Evolutionary conservation across 53 echinoderm and acorn worm genomes (phyloP).

Genomic region (Crossaster papposus): DNA sequence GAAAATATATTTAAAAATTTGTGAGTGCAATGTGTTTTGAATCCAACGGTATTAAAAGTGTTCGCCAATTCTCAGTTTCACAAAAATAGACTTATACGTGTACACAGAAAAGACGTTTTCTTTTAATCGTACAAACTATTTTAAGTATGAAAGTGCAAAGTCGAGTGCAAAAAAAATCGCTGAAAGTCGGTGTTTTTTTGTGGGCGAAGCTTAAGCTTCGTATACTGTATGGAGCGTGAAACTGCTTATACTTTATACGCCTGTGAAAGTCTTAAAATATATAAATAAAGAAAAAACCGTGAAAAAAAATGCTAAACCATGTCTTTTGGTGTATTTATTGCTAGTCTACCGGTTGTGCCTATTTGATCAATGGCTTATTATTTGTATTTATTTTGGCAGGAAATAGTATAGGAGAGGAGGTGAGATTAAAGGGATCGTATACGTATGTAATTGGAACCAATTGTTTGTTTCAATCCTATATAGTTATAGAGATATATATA

Average conservation of each 20-base stretch:
- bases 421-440: no score
- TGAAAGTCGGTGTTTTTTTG: constrained; percentile 49
- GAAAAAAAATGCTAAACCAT: constrained; percentile 40
- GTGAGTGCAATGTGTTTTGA: constrained; percentile 5
- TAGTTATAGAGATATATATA: no score
- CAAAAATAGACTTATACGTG: neutral
- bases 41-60: neutral
- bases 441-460: no score
- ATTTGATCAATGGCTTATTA: neutral
- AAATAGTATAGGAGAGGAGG: no score
- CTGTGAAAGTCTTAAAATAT: constrained; percentile 63
- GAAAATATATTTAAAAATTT: constrained; percentile 3
- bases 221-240: constrained; percentile 38
- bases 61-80: constrained; percentile 14
- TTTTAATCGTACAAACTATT: constrained; percentile 54
- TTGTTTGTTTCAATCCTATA: no score
- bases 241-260: constrained; percentile 65
- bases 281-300: constrained; percentile 52
- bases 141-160: constrained; percentile 64
- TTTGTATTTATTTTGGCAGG: neutral
- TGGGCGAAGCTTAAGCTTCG: neutral
- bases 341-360: neutral
- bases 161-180: constrained; percentile 52
- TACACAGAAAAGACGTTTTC: constrained; percentile 57
- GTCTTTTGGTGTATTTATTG: constrained; percentile 2